Evolutionary conservation across 2,113 vertebrate species (phyloP).

Genomic region (Oryzias curvinotus): DNA sequence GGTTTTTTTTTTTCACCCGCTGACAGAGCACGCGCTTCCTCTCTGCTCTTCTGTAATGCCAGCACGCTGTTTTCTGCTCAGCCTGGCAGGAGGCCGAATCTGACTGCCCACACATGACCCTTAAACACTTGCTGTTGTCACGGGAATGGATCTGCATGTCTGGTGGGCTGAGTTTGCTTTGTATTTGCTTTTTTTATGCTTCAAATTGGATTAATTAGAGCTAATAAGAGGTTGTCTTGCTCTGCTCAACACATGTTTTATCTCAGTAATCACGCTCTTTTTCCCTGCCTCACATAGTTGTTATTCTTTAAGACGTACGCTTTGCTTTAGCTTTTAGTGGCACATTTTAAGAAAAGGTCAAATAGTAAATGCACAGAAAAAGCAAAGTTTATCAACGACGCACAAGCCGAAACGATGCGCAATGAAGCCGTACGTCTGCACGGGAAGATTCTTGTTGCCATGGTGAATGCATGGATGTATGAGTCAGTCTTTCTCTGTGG

Average conservation of each 20-base stretch:
- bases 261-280: constrained; percentile 64
- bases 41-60: constrained; percentile 56
- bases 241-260: constrained; percentile 60
- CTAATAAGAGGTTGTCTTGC: constrained; percentile 67
- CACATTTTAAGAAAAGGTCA: constrained; percentile 23
- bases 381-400: background rate
- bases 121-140: constrained; percentile 65
- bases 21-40: constrained; percentile 32
- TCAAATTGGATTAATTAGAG: constrained; percentile 67
- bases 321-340: constrained; percentile 13
- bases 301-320: constrained; percentile 29
- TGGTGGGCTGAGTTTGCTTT: constrained; percentile 28
- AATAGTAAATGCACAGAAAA: background rate
- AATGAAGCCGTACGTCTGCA: background rate
- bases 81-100: constrained; percentile 56
- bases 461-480: constrained; percentile 42
- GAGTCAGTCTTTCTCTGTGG: constrained; percentile 20
- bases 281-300: constrained; percentile 39
- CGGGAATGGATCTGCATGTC: constrained; percentile 52
- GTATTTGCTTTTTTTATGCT: constrained; percentile 5
- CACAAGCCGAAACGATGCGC: background rate
- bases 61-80: constrained; percentile 55
- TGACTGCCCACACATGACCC: constrained; percentile 59
- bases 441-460: constrained; percentile 53
- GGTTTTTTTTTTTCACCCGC: constrained; percentile 37